Conservation (phyloP, 2,113 vertebrate genomes). For the Triplophysa rosa region DNA sequence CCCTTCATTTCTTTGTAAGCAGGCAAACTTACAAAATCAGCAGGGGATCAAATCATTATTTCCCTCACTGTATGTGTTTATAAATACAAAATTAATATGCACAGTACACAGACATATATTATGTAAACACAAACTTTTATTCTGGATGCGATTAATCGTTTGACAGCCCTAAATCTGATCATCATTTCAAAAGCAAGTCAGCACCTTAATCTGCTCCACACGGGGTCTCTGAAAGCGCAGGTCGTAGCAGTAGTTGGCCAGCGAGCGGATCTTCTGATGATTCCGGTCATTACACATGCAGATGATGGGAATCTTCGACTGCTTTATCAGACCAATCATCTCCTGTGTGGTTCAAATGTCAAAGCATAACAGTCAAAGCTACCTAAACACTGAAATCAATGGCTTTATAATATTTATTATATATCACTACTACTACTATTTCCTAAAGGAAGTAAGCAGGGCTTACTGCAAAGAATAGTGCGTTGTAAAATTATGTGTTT, state of each 20-base stretch:
- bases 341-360: constrained; percentile 74
- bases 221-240: constrained; percentile 94
- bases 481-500: too few relatives aligned
- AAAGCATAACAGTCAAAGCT: neutral
- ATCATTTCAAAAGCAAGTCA: neutral
- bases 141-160: too few relatives aligned
- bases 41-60: too few relatives aligned
- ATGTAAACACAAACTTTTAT: too few relatives aligned
- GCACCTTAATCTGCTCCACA: constrained; percentile 95
- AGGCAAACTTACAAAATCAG: too few relatives aligned
- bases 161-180: neutral
- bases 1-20: too few relatives aligned
- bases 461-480: too few relatives aligned
- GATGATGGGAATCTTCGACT: constrained; percentile 93
- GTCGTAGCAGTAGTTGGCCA: constrained; percentile 94
- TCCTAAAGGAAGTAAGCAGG: too few relatives aligned
- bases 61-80: too few relatives aligned
- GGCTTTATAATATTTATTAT: neutral
- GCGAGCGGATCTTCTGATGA: constrained; percentile 91
- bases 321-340: constrained; percentile 87
- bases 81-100: too few relatives aligned
- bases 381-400: neutral
- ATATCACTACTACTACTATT: too few relatives aligned
- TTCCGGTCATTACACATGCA: constrained; percentile 99
- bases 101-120: too few relatives aligned